Evolutionary conservation across 2,888 invertebrate species (phyloP), one percentile per base, ranked within the genome.

Genomic region (Stictocephala bisonia): DNA sequence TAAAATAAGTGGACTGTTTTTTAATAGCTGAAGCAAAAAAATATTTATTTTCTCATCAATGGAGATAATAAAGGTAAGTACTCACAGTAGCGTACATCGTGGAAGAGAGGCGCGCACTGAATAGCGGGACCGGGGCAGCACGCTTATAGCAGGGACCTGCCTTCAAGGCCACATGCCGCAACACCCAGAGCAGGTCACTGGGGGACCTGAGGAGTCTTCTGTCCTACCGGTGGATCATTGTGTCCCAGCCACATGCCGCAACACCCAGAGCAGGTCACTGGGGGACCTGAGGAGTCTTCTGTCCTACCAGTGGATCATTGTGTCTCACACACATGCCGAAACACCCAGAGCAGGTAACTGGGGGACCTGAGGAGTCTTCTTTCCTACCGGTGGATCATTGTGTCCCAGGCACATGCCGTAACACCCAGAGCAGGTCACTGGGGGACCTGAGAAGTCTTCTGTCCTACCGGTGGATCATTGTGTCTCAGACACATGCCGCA

Each of bases 51-150:
- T n/a, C n/a, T n/a, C n/a, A n/a, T n/a, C n/a, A n/a, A n/a, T n/a
- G n/a, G n/a, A n/a, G n/a, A n/a, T n/a, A n/a, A n/a, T 31, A 20
- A 18, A 58, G 20, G 20, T n/a, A 44, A 20, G 64, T 26, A 64
- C 64, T 64, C 24, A 64, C 64, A 18, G 64, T 64, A 64, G 64
- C 44, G 64, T 64, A 40, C 64, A 64, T 64, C 9, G 22, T 64
- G 64, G 64, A 35, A 26, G 64, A 64, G 64, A 64, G 64, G 18
- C 22, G 64, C 13, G 27, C 44, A 64, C 64, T 64, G 64, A 64
- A 44, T 44, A 24, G 64, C 44, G 41, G 44, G 24, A 35, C 26
- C n/a, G 44, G 24, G 64, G 13, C 40, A 2, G 26, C 64, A 44
- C 44, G 64, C 64, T 64, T 64, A 64, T 64, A 64, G 41, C 41